Evolutionary conservation across 2,888 invertebrate species (phyloP).

Genomic region (Pristionchus maxplancki): DNA sequence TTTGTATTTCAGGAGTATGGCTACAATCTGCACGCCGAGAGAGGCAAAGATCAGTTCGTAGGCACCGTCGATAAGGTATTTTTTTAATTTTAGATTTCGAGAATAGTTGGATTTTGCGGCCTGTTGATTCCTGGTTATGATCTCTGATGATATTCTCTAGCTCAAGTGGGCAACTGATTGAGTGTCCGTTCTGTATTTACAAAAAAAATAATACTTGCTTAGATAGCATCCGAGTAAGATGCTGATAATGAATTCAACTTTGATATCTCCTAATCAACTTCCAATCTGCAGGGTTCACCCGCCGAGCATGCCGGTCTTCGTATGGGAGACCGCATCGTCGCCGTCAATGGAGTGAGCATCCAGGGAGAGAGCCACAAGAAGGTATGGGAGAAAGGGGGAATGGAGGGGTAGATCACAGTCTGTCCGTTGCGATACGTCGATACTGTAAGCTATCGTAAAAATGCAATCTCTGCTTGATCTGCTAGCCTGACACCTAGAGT

Average conservation of each 20-base stretch:
- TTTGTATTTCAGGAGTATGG: conserved; percentile 75
- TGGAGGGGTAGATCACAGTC: too few relatives aligned
- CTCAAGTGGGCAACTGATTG: background rate
- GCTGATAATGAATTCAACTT: background rate
- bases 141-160: background rate
- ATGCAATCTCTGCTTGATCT: too few relatives aligned
- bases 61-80: conserved; percentile 70
- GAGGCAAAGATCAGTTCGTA: conserved; percentile 72
- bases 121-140: background rate
- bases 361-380: conserved; percentile 72
- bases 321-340: conserved; percentile 74
- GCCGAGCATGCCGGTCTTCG: conserved; percentile 69
- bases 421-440: too few relatives aligned
- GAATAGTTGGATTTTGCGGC: background rate
- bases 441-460: too few relatives aligned
- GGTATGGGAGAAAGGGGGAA: conserved; percentile 56
- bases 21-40: conserved; percentile 76
- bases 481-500: too few relatives aligned
- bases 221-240: background rate
- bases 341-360: conserved; percentile 75
- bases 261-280: background rate
- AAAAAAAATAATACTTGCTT: background rate
- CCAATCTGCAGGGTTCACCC: conserved; percentile 54
- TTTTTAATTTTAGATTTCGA: background rate
- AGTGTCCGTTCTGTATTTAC: background rate